These are phyloP conservation scores for Falcunculus frontatus DNA, from an alignment of 2,113 vertebrate species.

Conservation along the genomic window DNA sequence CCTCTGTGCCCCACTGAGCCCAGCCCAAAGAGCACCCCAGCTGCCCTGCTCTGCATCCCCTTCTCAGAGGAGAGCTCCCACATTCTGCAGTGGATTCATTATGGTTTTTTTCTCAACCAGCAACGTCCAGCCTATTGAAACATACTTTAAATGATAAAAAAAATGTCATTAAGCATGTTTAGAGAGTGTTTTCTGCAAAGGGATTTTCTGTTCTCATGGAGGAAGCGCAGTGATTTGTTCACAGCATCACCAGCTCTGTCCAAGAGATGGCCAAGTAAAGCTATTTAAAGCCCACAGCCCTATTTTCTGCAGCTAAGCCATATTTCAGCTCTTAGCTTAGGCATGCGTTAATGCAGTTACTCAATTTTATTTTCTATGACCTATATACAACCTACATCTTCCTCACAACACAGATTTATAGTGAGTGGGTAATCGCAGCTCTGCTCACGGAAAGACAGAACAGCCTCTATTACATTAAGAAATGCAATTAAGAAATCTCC, in stretches of 20 bases:
- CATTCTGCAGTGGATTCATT: neutral
- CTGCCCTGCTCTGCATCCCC: neutral
- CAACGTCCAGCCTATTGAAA: neutral
- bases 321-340: neutral
- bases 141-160: neutral
- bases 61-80: neutral
- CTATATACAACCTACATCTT: neutral
- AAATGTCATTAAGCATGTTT: neutral
- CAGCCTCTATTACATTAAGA: neutral
- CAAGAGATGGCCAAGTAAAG: neutral
- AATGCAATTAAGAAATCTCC: neutral
- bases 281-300: neutral
- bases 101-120: neutral
- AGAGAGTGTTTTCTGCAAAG: neutral
- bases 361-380: neutral
- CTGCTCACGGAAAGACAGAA: accelerated
- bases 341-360: neutral
- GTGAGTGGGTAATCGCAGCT: neutral
- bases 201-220: neutral
- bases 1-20: neutral
- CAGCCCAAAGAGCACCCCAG: neutral
- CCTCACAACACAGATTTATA: neutral
- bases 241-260: neutral
- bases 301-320: neutral
- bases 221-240: neutral